Percentiles rank a stretch among this genome's conserved stretches.
Conservation (phyloP, 2,888 invertebrate genomes). For the Siphlonurus alternatus region DNA sequence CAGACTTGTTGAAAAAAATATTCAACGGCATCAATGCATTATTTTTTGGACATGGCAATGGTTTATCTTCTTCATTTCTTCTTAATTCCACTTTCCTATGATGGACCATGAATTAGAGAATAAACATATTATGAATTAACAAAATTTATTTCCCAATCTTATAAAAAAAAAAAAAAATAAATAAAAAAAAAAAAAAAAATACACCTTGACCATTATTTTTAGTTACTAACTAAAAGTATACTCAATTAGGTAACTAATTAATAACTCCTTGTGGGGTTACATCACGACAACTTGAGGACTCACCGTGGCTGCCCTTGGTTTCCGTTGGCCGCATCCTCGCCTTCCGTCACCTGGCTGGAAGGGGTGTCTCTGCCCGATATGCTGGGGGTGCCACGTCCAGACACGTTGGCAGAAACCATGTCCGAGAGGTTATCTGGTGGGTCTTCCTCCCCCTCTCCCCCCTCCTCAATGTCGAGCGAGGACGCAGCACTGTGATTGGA, state of each 20-base stretch:
- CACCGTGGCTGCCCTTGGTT: neutral
- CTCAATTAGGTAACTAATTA: too few species aligned
- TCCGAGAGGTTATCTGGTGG: constrained; percentile 87
- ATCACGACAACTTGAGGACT: too few species aligned
- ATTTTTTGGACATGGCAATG: neutral
- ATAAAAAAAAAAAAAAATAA: too few species aligned
- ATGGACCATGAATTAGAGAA: too few species aligned
- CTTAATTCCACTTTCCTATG: too few species aligned
- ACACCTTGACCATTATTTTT: neutral
- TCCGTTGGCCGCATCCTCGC: constrained; percentile 37
- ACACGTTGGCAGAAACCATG: constrained; percentile 92
- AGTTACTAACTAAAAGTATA: too few species aligned
- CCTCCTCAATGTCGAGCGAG: constrained; percentile 51
- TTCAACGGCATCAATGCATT: too few species aligned
- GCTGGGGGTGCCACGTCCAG: constrained; percentile 82
- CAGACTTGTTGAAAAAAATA: too few species aligned
- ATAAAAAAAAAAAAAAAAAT: constrained; percentile 1
- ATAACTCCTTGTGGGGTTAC: too few species aligned
- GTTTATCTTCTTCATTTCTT: too few species aligned
- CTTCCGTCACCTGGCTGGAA: constrained; percentile 77
- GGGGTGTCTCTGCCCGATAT: constrained; percentile 92
- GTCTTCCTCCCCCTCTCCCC: constrained; percentile 61
- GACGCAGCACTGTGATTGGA: constrained; percentile 85
- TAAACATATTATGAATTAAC: too few species aligned
- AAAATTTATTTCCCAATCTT: too few species aligned